Conservation (phyloP, 2,797 vertebrate genomes). For the Phoxinus dragarum region DNA sequence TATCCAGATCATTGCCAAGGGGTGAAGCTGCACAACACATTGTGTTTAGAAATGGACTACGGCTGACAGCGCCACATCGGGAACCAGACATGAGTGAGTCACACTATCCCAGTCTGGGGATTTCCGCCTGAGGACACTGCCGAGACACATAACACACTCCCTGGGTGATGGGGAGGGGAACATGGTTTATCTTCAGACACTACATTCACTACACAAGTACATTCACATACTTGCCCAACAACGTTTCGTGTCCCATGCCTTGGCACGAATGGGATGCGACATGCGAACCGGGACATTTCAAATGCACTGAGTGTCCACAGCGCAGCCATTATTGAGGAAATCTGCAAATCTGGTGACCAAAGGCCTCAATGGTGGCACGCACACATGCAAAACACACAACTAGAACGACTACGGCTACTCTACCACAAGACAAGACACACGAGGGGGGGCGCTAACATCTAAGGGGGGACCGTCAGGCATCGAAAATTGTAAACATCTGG, state of each 20-base stretch:
- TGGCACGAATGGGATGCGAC: constrained; percentile 51
- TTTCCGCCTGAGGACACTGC: constrained; percentile 32
- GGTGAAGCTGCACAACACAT: constrained; percentile 3
- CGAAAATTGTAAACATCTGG: constrained; percentile 35
- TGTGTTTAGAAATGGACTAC: constrained; percentile 1
- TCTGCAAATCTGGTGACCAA: constrained; percentile 12
- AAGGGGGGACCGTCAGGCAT: constrained; percentile 23
- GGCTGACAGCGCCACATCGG: background rate
- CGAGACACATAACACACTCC: constrained; percentile 19
- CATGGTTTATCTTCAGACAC: constrained; percentile 36
- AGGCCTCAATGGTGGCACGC: constrained; percentile 16
- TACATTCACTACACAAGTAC: constrained; percentile 47
- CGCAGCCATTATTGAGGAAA: constrained; percentile 24
- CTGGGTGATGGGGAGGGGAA: constrained; percentile 17
- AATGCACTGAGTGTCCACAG: constrained; percentile 19
- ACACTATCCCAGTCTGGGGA: constrained; percentile 32
- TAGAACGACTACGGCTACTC: constrained; percentile 33
- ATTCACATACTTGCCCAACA: constrained; percentile 63
- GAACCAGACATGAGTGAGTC: constrained; percentile 41
- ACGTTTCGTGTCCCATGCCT: constrained; percentile 61
- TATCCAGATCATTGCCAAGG: background rate
- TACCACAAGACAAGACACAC: constrained; percentile 47
- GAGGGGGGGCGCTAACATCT: constrained; percentile 29
- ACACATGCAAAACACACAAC: constrained; percentile 38
- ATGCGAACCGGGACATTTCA: constrained; percentile 37